phyloP scores from a whole-genome alignment of 1,140 invertebrate genomes.

The Drosophila obscura region DNA sequence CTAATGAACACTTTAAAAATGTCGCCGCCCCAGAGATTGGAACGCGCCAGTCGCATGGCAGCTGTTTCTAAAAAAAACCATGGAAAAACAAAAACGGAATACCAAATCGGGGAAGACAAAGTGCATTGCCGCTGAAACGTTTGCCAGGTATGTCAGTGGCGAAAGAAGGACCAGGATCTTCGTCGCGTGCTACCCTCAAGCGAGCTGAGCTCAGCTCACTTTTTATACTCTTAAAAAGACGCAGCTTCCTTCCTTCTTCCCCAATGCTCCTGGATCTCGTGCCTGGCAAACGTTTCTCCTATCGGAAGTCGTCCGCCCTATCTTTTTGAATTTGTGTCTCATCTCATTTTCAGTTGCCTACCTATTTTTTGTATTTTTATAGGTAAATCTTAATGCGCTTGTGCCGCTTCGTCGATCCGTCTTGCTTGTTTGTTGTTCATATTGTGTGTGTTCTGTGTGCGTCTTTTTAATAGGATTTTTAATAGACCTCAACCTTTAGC shows the following conservation, averaged over 20 bases:
- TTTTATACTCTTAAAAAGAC: conserved; percentile 63
- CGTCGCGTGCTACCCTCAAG: conserved; percentile 70
- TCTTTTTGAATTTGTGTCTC: conserved; percentile 34
- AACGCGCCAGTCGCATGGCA: conserved; percentile 63
- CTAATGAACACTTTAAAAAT: conserved; percentile 82
- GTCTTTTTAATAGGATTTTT: conserved; percentile 78
- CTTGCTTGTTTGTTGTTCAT: conserved; percentile 56
- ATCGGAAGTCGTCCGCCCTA: conserved; percentile 43
- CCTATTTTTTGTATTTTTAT: conserved; percentile 67
- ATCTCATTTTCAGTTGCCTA: conserved; percentile 60
- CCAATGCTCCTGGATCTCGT: conserved; percentile 51
- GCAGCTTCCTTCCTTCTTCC: conserved; percentile 62
- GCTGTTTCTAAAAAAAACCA: conserved; percentile 57
- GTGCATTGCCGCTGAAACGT: conserved; percentile 43
- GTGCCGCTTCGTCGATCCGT: conserved; percentile 59
- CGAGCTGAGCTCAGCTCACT: conserved; percentile 42
- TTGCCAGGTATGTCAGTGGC: conserved; percentile 51
- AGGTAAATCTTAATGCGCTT: conserved; percentile 79
- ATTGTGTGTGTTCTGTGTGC: conserved; percentile 51
- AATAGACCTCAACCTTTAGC: conserved; percentile 48
- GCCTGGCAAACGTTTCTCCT: conserved; percentile 55
- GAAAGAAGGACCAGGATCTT: conserved; percentile 44
- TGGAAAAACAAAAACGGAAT: conserved; percentile 31
- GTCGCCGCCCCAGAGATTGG: conserved; percentile 50
- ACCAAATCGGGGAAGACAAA: conserved; percentile 53